Evolutionary conservation across 2,888 invertebrate genomes (phyloP).

Genomic region (Napeogenes sylphis): DNA sequence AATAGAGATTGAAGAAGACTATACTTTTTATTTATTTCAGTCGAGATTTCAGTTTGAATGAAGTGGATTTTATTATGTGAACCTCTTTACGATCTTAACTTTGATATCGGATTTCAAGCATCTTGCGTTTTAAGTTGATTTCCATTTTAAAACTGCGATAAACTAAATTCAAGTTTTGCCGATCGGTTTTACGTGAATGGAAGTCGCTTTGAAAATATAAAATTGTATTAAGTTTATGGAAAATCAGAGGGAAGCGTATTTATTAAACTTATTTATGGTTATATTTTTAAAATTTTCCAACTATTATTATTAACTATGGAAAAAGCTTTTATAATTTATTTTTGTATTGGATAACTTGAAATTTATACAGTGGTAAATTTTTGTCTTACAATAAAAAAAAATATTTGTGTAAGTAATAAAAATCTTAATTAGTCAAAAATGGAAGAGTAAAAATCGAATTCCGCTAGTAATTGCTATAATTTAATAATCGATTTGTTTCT

Average conservation of each 20-base stretch:
- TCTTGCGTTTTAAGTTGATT: conserved; percentile 4
- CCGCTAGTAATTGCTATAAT: no score
- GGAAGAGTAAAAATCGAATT: no score
- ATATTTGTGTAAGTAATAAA: no score
- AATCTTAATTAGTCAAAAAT: no score
- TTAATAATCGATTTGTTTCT: conserved; percentile 36
- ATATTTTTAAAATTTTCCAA: no score
- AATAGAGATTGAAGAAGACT: no score
- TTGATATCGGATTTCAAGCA: conserved; percentile 1
- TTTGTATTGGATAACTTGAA: no score
- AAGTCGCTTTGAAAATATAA: conserved; percentile 14
- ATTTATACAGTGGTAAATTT: no score
- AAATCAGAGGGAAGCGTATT: conserved; percentile 3
- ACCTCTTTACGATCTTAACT: neutral
- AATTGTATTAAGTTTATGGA: neutral
- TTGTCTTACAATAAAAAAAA: no score
- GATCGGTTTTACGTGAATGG: conserved; percentile 5
- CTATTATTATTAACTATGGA: no score
- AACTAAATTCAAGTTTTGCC: neutral
- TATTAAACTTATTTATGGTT: conserved; percentile 9
- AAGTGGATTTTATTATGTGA: neutral
- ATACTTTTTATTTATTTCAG: neutral
- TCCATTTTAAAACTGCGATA: conserved; percentile 1
- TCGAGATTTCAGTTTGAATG: neutral
- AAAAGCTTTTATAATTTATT: no score